Percentiles rank a stretch among this genome's conserved stretches.
Conservation (phyloP, 2,888 invertebrate species). For the Parelbella ahira region DNA sequence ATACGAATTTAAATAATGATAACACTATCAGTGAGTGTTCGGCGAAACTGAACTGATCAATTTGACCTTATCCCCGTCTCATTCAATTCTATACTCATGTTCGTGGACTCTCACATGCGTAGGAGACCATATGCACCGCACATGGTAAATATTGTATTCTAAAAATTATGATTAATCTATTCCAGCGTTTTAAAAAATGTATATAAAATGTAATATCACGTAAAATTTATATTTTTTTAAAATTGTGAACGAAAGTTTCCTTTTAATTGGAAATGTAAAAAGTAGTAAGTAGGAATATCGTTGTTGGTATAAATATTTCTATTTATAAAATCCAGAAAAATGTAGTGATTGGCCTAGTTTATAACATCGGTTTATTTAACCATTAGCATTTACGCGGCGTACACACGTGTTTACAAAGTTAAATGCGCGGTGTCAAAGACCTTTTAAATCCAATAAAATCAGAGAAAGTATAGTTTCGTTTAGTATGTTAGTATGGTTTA, state of each 20-base stretch:
- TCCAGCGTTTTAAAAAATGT: no score
- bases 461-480: conserved; percentile 30
- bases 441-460: conserved; percentile 32
- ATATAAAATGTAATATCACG: no score
- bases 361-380: no score
- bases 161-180: no score
- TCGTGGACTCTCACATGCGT: background rate
- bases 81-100: conserved; percentile 19
- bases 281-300: no score
- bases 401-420: conserved; percentile 21
- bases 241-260: no score
- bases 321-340: no score
- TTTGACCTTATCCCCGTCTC: conserved; percentile 29
- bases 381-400: no score
- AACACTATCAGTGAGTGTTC: conserved; percentile 16
- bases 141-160: conserved; percentile 8
- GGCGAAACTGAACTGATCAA: conserved; percentile 25
- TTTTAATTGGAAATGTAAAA: no score
- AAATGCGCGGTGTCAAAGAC: conserved; percentile 29
- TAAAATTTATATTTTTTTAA: no score
- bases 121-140: background rate
- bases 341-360: no score
- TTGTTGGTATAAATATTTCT: no score
- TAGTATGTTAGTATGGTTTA: conserved; percentile 25
- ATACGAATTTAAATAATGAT: conserved; percentile 2